These are phyloP conservation scores for Torymus tubicola DNA, from an alignment of 2,888 invertebrate species.

Conservation along the genomic window DNA sequence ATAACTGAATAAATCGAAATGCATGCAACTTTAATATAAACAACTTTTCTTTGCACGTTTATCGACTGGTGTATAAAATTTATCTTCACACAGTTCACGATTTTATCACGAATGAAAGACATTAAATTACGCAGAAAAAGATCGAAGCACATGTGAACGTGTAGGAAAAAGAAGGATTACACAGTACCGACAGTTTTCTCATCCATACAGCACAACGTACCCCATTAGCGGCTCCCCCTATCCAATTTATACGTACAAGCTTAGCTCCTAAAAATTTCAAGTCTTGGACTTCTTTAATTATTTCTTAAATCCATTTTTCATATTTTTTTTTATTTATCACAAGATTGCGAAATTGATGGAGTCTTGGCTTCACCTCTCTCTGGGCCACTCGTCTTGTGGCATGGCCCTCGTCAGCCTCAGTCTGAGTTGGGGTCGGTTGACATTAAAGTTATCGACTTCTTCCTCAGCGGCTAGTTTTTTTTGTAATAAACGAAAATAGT, in stretches of 20 bases:
- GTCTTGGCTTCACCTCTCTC: slow-evolving; percentile 54
- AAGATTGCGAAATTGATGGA: slow-evolving; percentile 21
- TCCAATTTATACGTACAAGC: slow-evolving; percentile 33
- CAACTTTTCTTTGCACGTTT: slow-evolving; percentile 21
- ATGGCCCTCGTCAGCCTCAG: not conserved
- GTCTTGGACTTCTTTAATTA: slow-evolving; percentile 39
- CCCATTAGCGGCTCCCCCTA: not conserved
- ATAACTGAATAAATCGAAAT: not conserved
- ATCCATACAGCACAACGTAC: slow-evolving; percentile 3
- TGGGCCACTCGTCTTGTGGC: slow-evolving; percentile 38
- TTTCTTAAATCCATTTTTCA: slow-evolving; percentile 23
- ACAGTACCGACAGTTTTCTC: not conserved
- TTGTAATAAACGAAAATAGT: no score
- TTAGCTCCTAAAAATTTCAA: slow-evolving; percentile 48
- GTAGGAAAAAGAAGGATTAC: slow-evolving; percentile 13
- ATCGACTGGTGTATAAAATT: slow-evolving; percentile 23
- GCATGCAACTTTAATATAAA: slow-evolving; percentile 3
- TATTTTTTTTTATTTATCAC: slow-evolving; percentile 56
- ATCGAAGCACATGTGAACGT: slow-evolving; percentile 17
- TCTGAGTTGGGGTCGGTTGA: no score
- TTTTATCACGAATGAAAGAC: slow-evolving; percentile 9
- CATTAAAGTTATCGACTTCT: no score
- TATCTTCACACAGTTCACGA: no score
- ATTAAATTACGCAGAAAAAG: slow-evolving; percentile 10
- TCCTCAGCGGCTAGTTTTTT: no score